A percentile compares a stretch with the other conserved stretches of the same genome.
These are phyloP conservation scores for Lutjanus argentimaculatus DNA, from an alignment of 2,797 vertebrate genomes.

Conservation along the genomic window DNA sequence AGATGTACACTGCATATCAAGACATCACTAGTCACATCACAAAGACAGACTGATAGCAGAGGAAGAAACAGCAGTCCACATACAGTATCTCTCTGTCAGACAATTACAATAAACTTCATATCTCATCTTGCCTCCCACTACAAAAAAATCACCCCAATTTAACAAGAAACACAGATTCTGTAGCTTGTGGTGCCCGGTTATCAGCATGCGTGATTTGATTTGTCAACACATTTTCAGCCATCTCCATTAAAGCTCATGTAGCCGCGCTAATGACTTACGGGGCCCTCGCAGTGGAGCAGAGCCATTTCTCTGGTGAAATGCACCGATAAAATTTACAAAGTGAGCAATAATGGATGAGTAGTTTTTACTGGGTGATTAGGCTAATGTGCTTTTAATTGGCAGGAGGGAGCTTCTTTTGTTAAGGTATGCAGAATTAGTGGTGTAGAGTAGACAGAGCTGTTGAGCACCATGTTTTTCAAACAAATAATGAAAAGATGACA, in stretches of 20 bases:
- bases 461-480: conserved; percentile 25
- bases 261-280: conserved; percentile 57
- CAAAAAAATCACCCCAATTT: background rate
- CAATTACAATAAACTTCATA: conserved; percentile 19
- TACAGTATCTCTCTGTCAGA: background rate
- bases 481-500: conserved; percentile 38
- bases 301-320: conserved; percentile 58
- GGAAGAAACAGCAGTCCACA: background rate
- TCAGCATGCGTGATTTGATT: conserved; percentile 48
- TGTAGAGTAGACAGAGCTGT: conserved; percentile 33
- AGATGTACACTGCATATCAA: background rate
- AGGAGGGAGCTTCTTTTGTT: conserved; percentile 63
- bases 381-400: conserved; percentile 80
- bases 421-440: conserved; percentile 65
- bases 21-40: conserved; percentile 11
- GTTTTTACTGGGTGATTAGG: conserved; percentile 71
- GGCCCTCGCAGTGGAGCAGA: conserved; percentile 37
- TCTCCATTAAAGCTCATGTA: conserved; percentile 49
- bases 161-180: conserved; percentile 19
- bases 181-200: conserved; percentile 11
- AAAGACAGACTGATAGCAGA: conserved; percentile 1
- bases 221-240: conserved; percentile 65
- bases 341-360: conserved; percentile 73
- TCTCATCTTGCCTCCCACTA: background rate
- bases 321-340: conserved; percentile 69